These are phyloP conservation scores for Aleadryas rufinucha DNA, from an alignment of 2,113 vertebrate genomes.

Conservation along the genomic window DNA sequence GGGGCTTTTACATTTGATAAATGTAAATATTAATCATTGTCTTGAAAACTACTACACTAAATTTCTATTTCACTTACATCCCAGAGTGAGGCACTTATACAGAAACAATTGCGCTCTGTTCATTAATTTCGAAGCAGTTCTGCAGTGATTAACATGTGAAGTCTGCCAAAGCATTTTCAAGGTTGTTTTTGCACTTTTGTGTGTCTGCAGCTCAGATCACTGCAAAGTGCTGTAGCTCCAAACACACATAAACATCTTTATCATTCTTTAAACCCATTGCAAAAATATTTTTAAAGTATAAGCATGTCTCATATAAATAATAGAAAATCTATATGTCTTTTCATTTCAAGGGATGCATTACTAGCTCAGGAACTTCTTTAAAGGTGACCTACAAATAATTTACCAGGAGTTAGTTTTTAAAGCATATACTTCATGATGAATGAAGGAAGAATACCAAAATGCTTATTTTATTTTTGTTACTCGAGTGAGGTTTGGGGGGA, in stretches of 20 bases:
- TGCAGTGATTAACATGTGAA: conserved; percentile 49
- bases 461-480: not conserved
- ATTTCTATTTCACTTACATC: conserved; percentile 13
- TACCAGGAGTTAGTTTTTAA: not conserved
- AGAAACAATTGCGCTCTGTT: conserved; percentile 56
- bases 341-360: not conserved
- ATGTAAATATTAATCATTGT: not conserved
- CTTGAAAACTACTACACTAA: not conserved
- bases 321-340: not conserved
- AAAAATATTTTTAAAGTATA: conserved; percentile 2
- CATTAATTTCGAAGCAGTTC: conserved; percentile 61
- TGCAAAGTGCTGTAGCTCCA: not conserved
- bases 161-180: conserved; percentile 58
- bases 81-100: not conserved
- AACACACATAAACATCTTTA: conserved; percentile 14
- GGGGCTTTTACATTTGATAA: not conserved
- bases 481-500: not conserved
- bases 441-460: not conserved
- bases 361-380: not conserved
- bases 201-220: not conserved
- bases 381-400: conserved; percentile 14
- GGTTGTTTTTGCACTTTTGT: conserved; percentile 34
- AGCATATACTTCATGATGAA: not conserved
- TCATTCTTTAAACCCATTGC: conserved; percentile 1
- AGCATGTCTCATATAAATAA: not conserved